Percentiles rank a stretch among this genome's conserved stretches.
These are phyloP conservation scores for Sebastes iracundus DNA, from an alignment of 2,797 vertebrate species.

Conservation along the genomic window DNA sequence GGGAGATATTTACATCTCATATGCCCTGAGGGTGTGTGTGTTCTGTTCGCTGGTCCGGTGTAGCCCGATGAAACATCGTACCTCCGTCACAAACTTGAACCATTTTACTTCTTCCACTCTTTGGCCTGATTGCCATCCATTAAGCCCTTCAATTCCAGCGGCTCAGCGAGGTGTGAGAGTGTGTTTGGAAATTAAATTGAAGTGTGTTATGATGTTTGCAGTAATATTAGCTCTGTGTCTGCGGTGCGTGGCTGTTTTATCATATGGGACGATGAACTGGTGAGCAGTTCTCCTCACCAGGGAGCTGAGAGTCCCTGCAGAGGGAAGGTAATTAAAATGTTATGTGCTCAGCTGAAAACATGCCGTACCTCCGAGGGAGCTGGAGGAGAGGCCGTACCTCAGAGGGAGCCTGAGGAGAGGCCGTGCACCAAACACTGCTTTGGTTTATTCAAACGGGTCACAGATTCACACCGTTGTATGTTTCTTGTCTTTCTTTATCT, in stretches of 20 bases:
- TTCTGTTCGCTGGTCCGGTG: background rate
- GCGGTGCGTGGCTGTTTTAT: constrained; percentile 51
- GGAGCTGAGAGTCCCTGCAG: constrained; percentile 65
- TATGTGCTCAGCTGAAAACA: constrained; percentile 74
- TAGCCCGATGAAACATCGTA: background rate
- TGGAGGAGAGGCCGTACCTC: background rate
- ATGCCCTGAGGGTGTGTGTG: background rate
- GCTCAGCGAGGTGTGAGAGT: background rate
- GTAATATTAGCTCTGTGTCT: constrained; percentile 37
- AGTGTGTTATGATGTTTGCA: constrained; percentile 36
- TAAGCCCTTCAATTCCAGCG: constrained; percentile 6
- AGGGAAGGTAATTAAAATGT: constrained; percentile 80
- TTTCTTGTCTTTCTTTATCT: background rate
- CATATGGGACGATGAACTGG: constrained; percentile 64
- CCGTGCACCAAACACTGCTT: background rate
- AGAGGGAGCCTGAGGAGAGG: background rate
- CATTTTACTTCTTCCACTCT: background rate
- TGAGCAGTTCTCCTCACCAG: constrained; percentile 60
- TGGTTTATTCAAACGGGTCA: background rate
- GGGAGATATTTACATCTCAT: background rate
- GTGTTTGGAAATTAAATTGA: constrained; percentile 39
- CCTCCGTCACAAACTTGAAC: background rate
- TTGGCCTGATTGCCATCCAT: background rate
- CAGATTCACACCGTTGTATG: background rate
- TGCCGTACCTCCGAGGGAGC: background rate